Evolutionary conservation across 2,797 vertebrate genomes (phyloP), one percentile per base, ranked within the genome.

Genomic region (Sphenodon punctatus): DNA sequence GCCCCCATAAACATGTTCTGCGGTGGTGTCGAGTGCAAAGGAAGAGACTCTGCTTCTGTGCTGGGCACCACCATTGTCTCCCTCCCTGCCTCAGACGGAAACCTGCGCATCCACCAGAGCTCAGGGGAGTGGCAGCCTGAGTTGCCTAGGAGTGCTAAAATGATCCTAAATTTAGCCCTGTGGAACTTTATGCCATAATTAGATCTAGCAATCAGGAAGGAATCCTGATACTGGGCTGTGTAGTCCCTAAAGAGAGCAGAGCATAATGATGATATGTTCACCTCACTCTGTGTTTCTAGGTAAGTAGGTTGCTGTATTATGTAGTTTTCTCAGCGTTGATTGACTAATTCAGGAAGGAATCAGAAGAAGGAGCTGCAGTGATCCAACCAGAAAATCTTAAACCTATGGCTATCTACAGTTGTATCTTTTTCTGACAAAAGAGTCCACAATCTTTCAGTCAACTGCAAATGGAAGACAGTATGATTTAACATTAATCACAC

Each of bases 311-410:
- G 86, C 71, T 22, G 32, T 23, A 12, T 58, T 58, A 91, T 80
- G 86, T 76, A 71, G 76, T 68, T 78, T 59, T 89, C 91, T 83
- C 73, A 83, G 85, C 66, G 83, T 75, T n/a, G n/a, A n/a, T n/a
- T n/a, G n/a, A n/a, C n/a, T n/a, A n/a, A n/a, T n/a, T n/a, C n/a
- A n/a, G n/a, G n/a, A n/a, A n/a, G n/a, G n/a, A n/a, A n/a, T n/a
- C n/a, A n/a, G n/a, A n/a, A n/a, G n/a, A n/a, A n/a, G n/a, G 80
- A 91, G 86, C 45, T 76, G 68, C 41, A 80, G 74, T 86, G 80
- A 76, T 78, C 63, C 17, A 76, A 88, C 82, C 66, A 90, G 89
- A 81, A 89, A 78, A 73, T 83, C 85, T 90, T 90, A 81, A 15
- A 11, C 32, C 67, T 4, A 5, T 15, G 48, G 45, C 83, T 71